Percentiles rank a stretch among this genome's conserved stretches.
Evolutionary conservation across 2,113 vertebrate genomes (phyloP).

Genomic region (Tretioscincus oriximinensis): DNA sequence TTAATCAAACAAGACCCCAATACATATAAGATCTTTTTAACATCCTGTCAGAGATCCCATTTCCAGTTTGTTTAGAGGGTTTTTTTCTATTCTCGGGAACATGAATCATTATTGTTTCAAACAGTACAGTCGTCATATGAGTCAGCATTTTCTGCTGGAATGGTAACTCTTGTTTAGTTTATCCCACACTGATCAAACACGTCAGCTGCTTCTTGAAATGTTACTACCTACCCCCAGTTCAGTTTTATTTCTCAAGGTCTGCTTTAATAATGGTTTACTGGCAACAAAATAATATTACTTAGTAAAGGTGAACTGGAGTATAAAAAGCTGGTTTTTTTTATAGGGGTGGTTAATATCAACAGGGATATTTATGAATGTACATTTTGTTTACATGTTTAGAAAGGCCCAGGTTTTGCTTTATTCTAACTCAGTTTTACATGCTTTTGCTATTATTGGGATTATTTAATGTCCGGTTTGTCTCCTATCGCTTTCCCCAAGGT

Average conservation of each 20-base stretch:
- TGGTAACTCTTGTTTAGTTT: constrained; percentile 47
- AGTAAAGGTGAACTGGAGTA: not conserved
- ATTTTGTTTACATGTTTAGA: not conserved
- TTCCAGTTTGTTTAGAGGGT: constrained; percentile 38
- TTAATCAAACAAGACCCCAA: not conserved
- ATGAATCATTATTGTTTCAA: constrained; percentile 64
- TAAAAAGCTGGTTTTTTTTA: not conserved
- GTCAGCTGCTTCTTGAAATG: constrained; percentile 36
- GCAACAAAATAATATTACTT: constrained; percentile 22
- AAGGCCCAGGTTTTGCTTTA: not conserved
- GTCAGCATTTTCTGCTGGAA: constrained; percentile 58
- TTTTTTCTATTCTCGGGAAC: constrained; percentile 66
- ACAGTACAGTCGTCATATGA: constrained; percentile 60
- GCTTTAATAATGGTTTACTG: not conserved
- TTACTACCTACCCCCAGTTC: constrained; percentile 48
- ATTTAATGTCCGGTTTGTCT: not conserved
- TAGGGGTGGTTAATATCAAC: not conserved
- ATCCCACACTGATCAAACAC: constrained; percentile 52
- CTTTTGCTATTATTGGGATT: not conserved
- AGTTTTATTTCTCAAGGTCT: constrained; percentile 37
- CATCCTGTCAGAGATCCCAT: not conserved
- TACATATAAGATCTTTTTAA: not conserved
- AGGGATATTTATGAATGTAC: not conserved
- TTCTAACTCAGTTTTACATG: not conserved
- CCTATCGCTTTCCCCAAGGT: not conserved